These are phyloP conservation scores for Manacus vitellinus DNA, from an alignment of 2,113 vertebrate species.

Conservation along the genomic window DNA sequence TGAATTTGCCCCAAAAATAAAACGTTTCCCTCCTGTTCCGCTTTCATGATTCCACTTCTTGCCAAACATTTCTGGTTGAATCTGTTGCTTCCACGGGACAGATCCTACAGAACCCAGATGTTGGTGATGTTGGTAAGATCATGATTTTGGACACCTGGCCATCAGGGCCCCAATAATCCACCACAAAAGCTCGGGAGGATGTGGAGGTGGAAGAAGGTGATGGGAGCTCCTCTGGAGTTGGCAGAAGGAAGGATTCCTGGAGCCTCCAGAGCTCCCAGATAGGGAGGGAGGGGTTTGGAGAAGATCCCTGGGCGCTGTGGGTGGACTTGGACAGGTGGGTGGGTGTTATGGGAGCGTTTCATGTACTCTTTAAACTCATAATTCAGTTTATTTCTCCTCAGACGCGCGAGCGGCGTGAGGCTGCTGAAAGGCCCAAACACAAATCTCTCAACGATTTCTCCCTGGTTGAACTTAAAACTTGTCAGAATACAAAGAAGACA, in stretches of 20 bases:
- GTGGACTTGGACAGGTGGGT: neutral
- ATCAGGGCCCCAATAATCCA: neutral
- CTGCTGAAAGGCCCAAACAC: neutral
- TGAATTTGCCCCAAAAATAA: neutral
- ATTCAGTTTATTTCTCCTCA: neutral
- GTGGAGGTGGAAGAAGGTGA: accelerated
- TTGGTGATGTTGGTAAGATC: accelerated
- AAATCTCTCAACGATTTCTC: neutral
- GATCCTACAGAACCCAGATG: neutral
- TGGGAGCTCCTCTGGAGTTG: neutral
- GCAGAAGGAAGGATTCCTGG: neutral
- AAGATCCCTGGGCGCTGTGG: neutral
- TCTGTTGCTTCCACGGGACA: neutral
- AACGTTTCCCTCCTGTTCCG: neutral
- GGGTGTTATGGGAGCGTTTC: neutral
- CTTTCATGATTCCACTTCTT: too few relatives aligned
- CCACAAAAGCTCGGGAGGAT: neutral
- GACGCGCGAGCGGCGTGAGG: neutral
- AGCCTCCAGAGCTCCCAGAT: neutral
- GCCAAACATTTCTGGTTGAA: accelerated
- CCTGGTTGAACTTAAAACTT: neutral
- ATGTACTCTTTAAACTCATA: neutral
- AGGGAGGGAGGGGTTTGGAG: neutral
- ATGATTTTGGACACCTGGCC: neutral
- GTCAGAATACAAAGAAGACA: neutral